Base-by-base conservation (phyloP, 1,140 invertebrate species). In the Batillaria attramentaria region DNA sequence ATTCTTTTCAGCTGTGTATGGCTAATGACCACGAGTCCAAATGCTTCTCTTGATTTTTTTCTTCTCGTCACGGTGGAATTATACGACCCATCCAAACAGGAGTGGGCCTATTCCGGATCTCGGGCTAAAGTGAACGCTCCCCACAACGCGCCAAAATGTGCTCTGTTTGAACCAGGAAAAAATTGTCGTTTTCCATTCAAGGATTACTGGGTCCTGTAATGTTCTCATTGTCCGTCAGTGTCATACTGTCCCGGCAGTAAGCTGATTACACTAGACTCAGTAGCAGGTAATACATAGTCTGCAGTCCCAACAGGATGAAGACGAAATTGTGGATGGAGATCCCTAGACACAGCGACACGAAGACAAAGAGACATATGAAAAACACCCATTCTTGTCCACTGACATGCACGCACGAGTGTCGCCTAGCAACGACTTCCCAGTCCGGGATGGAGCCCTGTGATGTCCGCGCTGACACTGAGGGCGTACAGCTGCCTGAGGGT, bases 261-360 rank as follows among this genome's bases (percentile, higher is more conserved):
- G 16, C 3, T 10, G 24, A 46, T 41, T 39, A 75, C 10, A 75
- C 57, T 18, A 75, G 37, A 18, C 73, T 75, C 16, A 65, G 35
- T n/a, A 75, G 37, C 35, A 75, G 33, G 37, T 28, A 75, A 39
- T 75, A 75, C 73, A 75, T 75, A 24, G 73, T 39, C 37, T 75
- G 73, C n/a, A 75, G 73, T 3, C 28, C 73, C 42, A 75, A 35
- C 54, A 75, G 57, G 20, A 75, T 42, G 1, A 75, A 57, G 35
- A 75, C 35, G 35, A 75, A 75, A 16, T 62, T 62, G 31, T 75
- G 54, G 57, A 75, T 18, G 20, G 73, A 60, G 35, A 75, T n/a
- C 10, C 62, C 73, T 8, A 62, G 31, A 20, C 73, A 62, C 35
- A 75, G 73, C 6, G 54, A 75, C 24, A 75, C 50, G 73, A 75